Base-by-base conservation (phyloP, 1,140 invertebrate species). In the Laupala kohalensis region DNA sequence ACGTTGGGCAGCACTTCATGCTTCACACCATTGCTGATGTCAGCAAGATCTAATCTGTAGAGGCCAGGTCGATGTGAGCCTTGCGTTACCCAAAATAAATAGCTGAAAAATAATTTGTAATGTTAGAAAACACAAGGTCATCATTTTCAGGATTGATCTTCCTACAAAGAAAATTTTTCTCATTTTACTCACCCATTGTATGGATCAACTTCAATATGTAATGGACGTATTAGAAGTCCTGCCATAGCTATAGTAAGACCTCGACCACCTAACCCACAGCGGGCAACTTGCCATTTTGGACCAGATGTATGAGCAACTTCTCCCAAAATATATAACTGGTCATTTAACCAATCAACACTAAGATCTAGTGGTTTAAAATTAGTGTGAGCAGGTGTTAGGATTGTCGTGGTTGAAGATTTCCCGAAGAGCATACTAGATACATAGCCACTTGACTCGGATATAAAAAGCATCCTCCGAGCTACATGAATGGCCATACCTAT, bases 301-400 rank as follows among this genome's bases (percentile, higher is more conserved):
- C 71, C 72, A 0, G 78, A 78, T 72, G 64, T 25, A 73, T 85
- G 83, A 53, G 83, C 83, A 5, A 86, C 83, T 77, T 91, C 86
- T 0, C 86, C 89, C 6, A 93, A 81, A 30, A 96, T 84, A 76
- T 94, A 96, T 1, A 96, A 81, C 63, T 92, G 86, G 66, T 88
- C 83, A 76, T 93, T 92, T 5, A 97, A 80, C 94, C 94, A 96
- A 79, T 97, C 95, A 0, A 95, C 85, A 3, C 90, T 91, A 0
- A 96, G 79, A 73, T 86, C 86, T 13, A 86, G 77, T 3, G 89
- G 88, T 67, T 81, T 84, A 74, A 87, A 86, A 71, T 84, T 83
- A 3, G 84, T 83, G 69, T 83, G 82, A n/a, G 80, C 78, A 2
- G 86, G 83, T n/a, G 80, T 82, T 0, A 88, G 78, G 27, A 91